phyloP scores from a whole-genome alignment of 1,140 invertebrate species.

The Temnothorax longispinosus region DNA sequence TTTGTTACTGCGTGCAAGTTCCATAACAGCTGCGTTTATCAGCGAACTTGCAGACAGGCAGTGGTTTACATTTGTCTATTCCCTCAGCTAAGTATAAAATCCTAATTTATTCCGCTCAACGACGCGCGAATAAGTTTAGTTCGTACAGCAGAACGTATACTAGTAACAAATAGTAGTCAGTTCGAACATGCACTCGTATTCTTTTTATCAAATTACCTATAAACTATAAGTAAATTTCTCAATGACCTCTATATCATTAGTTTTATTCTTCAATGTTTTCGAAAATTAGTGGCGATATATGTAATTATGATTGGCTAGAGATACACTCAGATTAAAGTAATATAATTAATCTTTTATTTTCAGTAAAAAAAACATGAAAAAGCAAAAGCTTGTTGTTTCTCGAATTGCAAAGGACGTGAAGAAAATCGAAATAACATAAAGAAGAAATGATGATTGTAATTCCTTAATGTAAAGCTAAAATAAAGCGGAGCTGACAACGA shows the following conservation, averaged over 20 bases:
- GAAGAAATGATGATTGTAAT: background rate
- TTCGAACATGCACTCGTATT: background rate
- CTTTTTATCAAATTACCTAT: background rate
- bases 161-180: background rate
- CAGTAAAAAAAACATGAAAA: background rate
- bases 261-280: background rate
- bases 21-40: constrained; percentile 59
- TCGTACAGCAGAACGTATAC: background rate
- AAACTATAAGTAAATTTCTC: background rate
- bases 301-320: background rate
- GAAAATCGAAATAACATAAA: background rate
- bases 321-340: background rate
- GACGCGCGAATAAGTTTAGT: constrained; percentile 39
- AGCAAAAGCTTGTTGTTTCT: background rate
- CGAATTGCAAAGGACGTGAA: background rate
- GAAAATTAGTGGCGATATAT: background rate
- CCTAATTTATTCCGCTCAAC: constrained; percentile 57
- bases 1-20: constrained; percentile 57
- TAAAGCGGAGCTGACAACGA: background rate
- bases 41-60: constrained; percentile 58
- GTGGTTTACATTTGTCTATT: constrained; percentile 57
- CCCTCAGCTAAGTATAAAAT: constrained; percentile 52
- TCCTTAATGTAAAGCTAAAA: background rate
- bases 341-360: background rate
- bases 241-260: background rate